Evolutionary conservation across 2,113 vertebrate species (phyloP), one percentile per base, ranked within the genome.

Genomic region (Carlito syrichta): DNA sequence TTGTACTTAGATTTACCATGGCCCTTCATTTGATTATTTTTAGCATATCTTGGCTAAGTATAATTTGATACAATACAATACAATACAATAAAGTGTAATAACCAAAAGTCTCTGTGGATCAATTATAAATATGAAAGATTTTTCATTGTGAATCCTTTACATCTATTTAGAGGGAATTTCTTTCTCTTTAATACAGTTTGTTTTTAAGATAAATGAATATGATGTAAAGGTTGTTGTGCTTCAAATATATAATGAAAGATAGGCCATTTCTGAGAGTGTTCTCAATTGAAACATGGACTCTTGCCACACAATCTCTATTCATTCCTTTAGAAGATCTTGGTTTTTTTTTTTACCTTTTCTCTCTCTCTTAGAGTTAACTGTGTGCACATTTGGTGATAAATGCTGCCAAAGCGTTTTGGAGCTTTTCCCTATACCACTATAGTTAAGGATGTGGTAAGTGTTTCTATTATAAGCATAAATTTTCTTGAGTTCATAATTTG

Each of bases 401-500:
- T 32, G 40, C 43, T 77, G 68, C 32, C 27, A 25, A 60, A 74
- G 38, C 27, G 89, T 95, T 96, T 85, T 84, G 78, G 91, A 43
- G n/a, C 25, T 68, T 87, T 96, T 56, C 58, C 50, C 13, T 74
- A 7, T 58, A 38, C 84, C 48, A 54, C 27, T 66, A 9, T 30
- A 81, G 43, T 79, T 86, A 79, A 88, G 19, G 82, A 91, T 93
- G 66, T 88, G 77, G 69, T 84, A 83, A n/a, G 43, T 90, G 56
- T 63, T 95, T 96, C 69, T 83, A 56, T 93, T 81, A 81, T 27
- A 95, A n/a, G 58, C 23, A 16, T 76, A 90, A 63, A 8, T 58
- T 90, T 79, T 6, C 60, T 68, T 58, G 52, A 35, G 16, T 86
- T 93, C 95, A 40, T 87, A 63, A 83, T 95, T 87, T 77, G 23